phyloP scores from a whole-genome alignment of 2,797 vertebrate genomes.

The Lepilemur septentrionalis region DNA sequence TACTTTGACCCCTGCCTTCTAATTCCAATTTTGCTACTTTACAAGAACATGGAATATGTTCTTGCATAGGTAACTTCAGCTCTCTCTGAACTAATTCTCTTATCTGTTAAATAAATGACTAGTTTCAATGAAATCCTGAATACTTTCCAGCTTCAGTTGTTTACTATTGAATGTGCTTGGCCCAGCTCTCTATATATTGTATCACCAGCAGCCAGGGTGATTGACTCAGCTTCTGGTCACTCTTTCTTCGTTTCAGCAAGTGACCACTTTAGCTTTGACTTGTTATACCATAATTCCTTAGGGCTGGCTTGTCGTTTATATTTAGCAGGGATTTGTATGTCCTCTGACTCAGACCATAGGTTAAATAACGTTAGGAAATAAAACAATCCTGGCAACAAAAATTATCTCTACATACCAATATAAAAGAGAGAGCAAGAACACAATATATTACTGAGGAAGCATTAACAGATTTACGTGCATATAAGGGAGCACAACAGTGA shows the following conservation, averaged over 20 bases:
- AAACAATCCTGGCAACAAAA: neutral
- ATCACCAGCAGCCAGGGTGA: neutral
- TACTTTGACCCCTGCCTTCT: neutral
- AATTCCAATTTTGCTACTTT: neutral
- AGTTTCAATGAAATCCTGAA: slow-evolving; percentile 59
- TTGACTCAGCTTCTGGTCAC: neutral
- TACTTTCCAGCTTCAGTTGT: slow-evolving; percentile 36
- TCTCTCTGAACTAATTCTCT: neutral
- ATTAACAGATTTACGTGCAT: neutral
- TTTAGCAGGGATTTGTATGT: neutral
- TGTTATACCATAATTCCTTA: neutral
- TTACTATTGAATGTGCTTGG: neutral
- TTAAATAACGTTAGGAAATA: neutral
- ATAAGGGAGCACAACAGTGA: neutral
- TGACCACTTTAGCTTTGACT: neutral
- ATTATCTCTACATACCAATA: neutral
- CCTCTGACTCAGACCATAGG: neutral
- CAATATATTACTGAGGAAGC: neutral
- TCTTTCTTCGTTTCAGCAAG: neutral
- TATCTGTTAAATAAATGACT: neutral
- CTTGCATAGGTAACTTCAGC: neutral
- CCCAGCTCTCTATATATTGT: neutral
- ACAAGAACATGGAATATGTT: neutral
- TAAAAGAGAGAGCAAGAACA: neutral
- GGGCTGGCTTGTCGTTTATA: neutral